Base-by-base conservation (phyloP, 1,140 invertebrate species). In the Drosophila aff. region DNA sequence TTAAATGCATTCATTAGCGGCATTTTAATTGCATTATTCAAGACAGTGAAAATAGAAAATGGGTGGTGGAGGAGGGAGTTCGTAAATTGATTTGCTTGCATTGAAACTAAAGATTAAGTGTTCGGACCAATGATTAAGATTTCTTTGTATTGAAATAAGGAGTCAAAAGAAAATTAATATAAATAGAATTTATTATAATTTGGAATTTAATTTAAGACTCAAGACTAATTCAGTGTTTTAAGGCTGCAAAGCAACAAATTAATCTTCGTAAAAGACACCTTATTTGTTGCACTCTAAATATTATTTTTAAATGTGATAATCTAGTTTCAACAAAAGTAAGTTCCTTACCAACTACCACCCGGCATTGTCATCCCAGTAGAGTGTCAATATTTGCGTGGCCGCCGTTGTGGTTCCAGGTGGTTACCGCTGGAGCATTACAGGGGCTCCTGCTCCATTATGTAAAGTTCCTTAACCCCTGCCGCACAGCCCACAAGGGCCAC, bases 311-410 rank as follows among this genome's bases (percentile, higher is more conserved):
- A 40, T 36, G n/a, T 28, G 31, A 28, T 52, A 53, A 28, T 16
- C 49, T 28, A 28, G 23, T 40, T 4, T 0, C 18, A 47, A 38
- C 16, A 16, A 10, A 23, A 55, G 2, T 55, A 16, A 38, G 13
- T 18, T 7, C 16, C 67, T n/a, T 47, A 23, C 16, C 18, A 68
- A 38, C 43, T 49, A 10, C 44, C 53, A 50, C 21, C 46, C 38
- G 8, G 15, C 21, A 26, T 40, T 40, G 33, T 31, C 21, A 41
- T 15, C 28, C 8, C 38, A 36, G 16, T 28, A 6, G n/a, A 43
- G 36, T 73, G 69, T 73, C 69, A 73, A 73, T 73, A 73, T 72
- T 73, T 73, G 53, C 50, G n/a, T 72, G 67, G 44, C 67, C 68
- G 15, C 26, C 53, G 59, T 13, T 73, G 69, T 61, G 55, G 71